These are phyloP conservation scores for Drosophila navojoa DNA, from an alignment of 1,140 invertebrate genomes.

Conservation along the genomic window DNA sequence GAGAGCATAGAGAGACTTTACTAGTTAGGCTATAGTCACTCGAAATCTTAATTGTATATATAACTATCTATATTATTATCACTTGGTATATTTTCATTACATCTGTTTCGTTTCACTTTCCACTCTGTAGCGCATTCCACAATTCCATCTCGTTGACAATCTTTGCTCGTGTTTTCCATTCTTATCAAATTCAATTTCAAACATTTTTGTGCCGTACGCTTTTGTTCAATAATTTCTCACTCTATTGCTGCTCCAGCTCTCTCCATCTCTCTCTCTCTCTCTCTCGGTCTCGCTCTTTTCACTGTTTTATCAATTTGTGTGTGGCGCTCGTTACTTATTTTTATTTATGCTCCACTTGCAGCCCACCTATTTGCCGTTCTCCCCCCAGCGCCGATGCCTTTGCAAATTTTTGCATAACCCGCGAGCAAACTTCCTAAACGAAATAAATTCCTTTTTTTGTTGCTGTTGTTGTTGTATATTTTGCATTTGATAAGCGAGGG, in stretches of 20 bases:
- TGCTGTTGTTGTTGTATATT: constrained; percentile 36
- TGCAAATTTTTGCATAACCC: constrained; percentile 80
- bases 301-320: constrained; percentile 81
- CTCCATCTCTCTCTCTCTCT: constrained; percentile 9
- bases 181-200: constrained; percentile 79
- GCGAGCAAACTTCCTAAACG: constrained; percentile 80
- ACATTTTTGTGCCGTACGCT: constrained; percentile 69
- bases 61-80: too few relatives aligned
- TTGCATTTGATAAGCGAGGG: constrained; percentile 76
- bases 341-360: constrained; percentile 65
- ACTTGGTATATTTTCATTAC: too few relatives aligned
- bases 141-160: constrained; percentile 31
- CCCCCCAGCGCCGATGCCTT: constrained; percentile 3
- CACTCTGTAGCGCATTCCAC: constrained; percentile 23
- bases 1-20: background rate
- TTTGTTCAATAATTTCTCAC: constrained; percentile 72
- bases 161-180: constrained; percentile 31
- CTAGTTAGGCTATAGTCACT: too few relatives aligned
- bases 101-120: background rate
- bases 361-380: constrained; percentile 22
- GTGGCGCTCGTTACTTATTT: constrained; percentile 79
- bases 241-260: constrained; percentile 27
- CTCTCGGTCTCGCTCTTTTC: constrained; percentile 49
- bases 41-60: too few relatives aligned
- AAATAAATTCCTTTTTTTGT: constrained; percentile 72